These are phyloP conservation scores for Bombus ignitus DNA, from an alignment of 1,140 invertebrate genomes.

Conservation along the genomic window DNA sequence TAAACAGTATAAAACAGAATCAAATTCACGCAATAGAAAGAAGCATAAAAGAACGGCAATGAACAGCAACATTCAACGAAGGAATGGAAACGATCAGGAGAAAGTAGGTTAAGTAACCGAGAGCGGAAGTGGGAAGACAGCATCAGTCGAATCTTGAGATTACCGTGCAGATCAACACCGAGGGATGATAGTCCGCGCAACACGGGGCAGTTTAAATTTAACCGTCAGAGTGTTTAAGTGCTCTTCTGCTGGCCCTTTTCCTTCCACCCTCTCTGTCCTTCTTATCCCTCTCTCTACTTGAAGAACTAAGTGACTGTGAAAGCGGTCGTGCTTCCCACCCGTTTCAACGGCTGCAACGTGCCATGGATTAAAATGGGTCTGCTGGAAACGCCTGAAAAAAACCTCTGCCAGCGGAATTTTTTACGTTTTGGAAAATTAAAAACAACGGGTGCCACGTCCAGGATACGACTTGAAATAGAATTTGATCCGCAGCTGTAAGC, in stretches of 20 bases:
- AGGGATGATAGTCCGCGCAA: constrained; percentile 51
- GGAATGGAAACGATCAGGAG: neutral
- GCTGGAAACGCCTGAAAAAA: constrained; percentile 27
- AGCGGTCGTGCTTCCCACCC: constrained; percentile 53
- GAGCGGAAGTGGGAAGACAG: neutral
- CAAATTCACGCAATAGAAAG: neutral
- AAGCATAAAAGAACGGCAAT: neutral
- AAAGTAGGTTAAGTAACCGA: neutral
- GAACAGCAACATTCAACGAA: neutral
- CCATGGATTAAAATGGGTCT: constrained; percentile 25
- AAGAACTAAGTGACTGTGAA: constrained; percentile 69
- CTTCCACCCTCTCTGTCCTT: constrained; percentile 34
- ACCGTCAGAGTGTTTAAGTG: constrained; percentile 72
- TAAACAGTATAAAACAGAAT: neutral
- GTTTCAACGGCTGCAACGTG: constrained; percentile 46
- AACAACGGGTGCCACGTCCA: neutral
- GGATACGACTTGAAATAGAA: neutral
- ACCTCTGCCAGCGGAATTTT: neutral
- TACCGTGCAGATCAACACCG: constrained; percentile 56
- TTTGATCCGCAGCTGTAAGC: neutral
- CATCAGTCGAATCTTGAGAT: constrained; percentile 42
- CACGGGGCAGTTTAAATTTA: constrained; percentile 70
- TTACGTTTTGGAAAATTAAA: neutral
- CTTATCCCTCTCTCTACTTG: constrained; percentile 41
- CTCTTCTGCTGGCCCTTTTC: constrained; percentile 55